Percentiles rank a stretch among this genome's conserved stretches.
Conservation (phyloP, 2,888 invertebrate genomes). For the Athalia cordata region DNA sequence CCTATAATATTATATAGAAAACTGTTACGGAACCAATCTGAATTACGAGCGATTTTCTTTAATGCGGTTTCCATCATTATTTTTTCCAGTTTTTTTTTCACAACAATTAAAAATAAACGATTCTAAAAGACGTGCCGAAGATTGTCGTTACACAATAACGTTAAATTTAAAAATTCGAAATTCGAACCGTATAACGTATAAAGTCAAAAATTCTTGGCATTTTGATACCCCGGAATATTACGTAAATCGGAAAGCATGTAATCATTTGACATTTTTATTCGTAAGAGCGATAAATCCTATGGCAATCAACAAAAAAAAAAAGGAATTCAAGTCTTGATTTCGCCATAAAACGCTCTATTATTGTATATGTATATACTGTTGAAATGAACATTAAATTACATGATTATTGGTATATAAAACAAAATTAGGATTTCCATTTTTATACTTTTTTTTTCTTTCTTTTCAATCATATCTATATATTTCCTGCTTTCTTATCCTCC, state of each 20-base stretch:
- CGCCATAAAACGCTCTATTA: too few species aligned
- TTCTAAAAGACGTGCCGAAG: neutral
- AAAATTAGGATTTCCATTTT: neutral
- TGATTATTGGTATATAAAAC: too few species aligned
- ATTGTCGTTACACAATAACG: neutral
- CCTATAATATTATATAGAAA: neutral
- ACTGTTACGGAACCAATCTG: constrained; percentile 1
- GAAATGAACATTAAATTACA: too few species aligned
- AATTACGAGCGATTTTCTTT: neutral
- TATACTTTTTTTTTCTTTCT: neutral
- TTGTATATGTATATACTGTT: too few species aligned
- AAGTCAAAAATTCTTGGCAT: too few species aligned
- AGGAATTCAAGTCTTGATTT: too few species aligned
- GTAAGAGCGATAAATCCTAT: too few species aligned
- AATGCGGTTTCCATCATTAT: neutral
- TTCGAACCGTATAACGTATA: too few species aligned
- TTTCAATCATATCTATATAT: neutral
- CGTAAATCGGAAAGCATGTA: too few species aligned
- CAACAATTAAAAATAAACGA: neutral
- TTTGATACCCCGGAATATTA: too few species aligned
- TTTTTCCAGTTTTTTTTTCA: neutral
- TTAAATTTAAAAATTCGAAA: neutral
- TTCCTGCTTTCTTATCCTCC: neutral
- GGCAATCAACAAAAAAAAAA: too few species aligned
- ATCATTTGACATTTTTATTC: too few species aligned